phyloP scores from a whole-genome alignment of 2,888 invertebrate species.

The Epinotia nisella region DNA sequence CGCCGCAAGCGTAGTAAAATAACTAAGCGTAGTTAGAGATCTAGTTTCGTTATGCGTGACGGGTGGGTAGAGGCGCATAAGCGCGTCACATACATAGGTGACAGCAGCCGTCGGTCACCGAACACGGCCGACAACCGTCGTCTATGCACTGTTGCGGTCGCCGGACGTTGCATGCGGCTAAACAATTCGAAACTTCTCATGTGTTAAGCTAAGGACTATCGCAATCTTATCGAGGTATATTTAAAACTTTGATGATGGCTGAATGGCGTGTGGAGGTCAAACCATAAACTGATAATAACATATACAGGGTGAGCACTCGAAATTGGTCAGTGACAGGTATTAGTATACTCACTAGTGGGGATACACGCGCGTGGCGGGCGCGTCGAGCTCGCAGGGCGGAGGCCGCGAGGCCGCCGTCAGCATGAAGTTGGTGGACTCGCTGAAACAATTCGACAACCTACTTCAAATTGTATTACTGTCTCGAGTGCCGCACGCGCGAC shows the following conservation, averaged over 20 bases:
- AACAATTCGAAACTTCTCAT: neutral
- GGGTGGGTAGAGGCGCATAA: too few relatives aligned
- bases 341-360: constrained; percentile 44
- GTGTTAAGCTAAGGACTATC: neutral
- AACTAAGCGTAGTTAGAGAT: too few relatives aligned
- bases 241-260: neutral
- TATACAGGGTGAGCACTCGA: too few relatives aligned
- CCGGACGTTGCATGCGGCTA: too few relatives aligned
- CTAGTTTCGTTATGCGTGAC: too few relatives aligned
- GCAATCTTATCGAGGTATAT: constrained; percentile 7
- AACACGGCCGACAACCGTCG: too few relatives aligned
- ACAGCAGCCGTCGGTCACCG: too few relatives aligned
- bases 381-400: constrained; percentile 67
- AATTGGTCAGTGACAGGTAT: too few relatives aligned
- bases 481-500: constrained; percentile 60
- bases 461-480: constrained; percentile 84
- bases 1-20: too few relatives aligned
- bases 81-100: too few relatives aligned
- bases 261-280: neutral
- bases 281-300: constrained; percentile 17
- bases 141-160: too few relatives aligned
- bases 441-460: constrained; percentile 83
- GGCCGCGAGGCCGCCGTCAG: constrained; percentile 78
- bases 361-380: constrained; percentile 57
- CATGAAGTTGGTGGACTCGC: constrained; percentile 80